phyloP scores from a whole-genome alignment of 2,888 invertebrate species.

The Scaptomyza parva region DNA sequence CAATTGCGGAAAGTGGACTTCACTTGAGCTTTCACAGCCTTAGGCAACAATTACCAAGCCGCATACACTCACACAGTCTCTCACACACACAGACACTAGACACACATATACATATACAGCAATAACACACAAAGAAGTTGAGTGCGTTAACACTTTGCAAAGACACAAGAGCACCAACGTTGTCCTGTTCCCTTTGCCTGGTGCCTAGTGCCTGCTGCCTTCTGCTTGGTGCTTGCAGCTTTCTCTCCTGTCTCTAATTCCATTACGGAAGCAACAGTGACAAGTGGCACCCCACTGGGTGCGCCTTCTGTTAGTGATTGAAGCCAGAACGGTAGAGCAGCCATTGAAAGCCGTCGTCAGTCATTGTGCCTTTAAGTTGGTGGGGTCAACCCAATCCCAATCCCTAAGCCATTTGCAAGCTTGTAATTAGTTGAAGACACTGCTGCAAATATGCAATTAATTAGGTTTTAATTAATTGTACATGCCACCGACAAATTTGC shows the following conservation, averaged over 20 bases:
- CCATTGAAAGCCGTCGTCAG: constrained; percentile 37
- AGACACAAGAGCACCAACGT: constrained; percentile 40
- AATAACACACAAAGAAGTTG: constrained; percentile 53
- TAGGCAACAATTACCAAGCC: constrained; percentile 63
- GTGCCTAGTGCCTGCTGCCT: constrained; percentile 6
- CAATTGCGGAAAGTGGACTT: constrained; percentile 55
- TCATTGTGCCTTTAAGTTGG: constrained; percentile 60
- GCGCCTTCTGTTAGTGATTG: constrained; percentile 44
- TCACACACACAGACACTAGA: constrained; percentile 6
- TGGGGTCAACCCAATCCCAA: constrained; percentile 6
- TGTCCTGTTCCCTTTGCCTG: constrained; percentile 27
- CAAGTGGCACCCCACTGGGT: constrained; percentile 67
- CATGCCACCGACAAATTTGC: constrained; percentile 46
- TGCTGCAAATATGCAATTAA: constrained; percentile 70
- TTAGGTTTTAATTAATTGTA: constrained; percentile 74
- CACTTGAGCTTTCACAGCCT: constrained; percentile 54
- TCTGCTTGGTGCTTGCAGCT: constrained; percentile 9
- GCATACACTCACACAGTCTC: constrained; percentile 34
- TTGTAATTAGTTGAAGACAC: constrained; percentile 63
- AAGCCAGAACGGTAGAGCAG: constrained; percentile 25
- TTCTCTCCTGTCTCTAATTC: constrained; percentile 59
- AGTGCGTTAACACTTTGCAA: constrained; percentile 75
- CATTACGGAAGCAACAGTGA: constrained; percentile 79
- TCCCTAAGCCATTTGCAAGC: constrained; percentile 25
- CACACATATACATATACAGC: constrained; percentile 17